Evolutionary conservation across 2,797 vertebrate genomes (phyloP).

Genomic region (Glossophaga mutica): DNA sequence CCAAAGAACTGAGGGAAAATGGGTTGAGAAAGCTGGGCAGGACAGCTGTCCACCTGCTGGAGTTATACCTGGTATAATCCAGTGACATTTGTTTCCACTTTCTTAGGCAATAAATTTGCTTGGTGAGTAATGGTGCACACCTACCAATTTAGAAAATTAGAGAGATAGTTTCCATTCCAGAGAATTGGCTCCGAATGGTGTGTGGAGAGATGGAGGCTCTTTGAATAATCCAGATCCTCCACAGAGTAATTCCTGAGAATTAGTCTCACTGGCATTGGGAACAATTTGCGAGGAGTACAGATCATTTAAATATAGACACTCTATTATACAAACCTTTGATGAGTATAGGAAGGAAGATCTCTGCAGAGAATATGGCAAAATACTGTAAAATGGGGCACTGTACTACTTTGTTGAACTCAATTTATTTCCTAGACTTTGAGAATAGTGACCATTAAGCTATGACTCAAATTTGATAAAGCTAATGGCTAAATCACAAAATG

Average conservation of each 20-base stretch:
- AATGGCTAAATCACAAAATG: background rate
- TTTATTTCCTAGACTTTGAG: background rate
- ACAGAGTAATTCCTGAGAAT: constrained; percentile 41
- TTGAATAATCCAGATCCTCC: constrained; percentile 45
- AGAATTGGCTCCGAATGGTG: constrained; percentile 35
- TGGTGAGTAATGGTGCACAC: constrained; percentile 64
- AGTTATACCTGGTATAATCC: background rate
- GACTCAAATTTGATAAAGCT: background rate
- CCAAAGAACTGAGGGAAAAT: background rate
- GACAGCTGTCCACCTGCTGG: constrained; percentile 49
- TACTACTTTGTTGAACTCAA: background rate
- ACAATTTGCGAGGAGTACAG: background rate
- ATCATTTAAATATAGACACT: background rate
- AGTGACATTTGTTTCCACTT: constrained; percentile 55
- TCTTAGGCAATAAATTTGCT: constrained; percentile 62
- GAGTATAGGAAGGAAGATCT: background rate
- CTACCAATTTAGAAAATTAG: constrained; percentile 73
- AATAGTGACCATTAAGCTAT: background rate
- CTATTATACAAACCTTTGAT: background rate
- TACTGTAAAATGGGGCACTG: background rate
- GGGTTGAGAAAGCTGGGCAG: background rate
- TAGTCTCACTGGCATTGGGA: constrained; percentile 19
- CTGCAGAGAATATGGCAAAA: background rate
- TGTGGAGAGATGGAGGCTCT: constrained; percentile 49
- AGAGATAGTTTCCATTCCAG: constrained; percentile 54